phyloP scores from a whole-genome alignment of 2,888 invertebrate genomes.

The Ischnura elegans region DNA sequence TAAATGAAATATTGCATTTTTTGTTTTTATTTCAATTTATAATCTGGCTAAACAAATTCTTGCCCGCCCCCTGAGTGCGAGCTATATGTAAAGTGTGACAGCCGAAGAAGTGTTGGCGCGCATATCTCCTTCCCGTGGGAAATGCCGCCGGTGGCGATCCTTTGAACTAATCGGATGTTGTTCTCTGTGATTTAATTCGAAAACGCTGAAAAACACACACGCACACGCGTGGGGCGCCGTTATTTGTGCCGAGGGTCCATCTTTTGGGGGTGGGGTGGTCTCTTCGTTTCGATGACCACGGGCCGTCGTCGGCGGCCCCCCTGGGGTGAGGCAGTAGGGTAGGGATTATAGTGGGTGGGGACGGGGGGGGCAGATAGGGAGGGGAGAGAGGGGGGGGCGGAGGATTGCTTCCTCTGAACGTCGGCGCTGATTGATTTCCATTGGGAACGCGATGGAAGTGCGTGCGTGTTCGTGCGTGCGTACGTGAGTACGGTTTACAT shows the following conservation, averaged over 20 bases:
- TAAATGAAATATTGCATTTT: too few relatives aligned
- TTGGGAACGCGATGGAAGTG: conserved; percentile 1
- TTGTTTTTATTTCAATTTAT: too few relatives aligned
- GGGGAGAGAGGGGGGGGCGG: not conserved
- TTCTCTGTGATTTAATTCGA: conserved; percentile 5
- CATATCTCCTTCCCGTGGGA: conserved; percentile 11
- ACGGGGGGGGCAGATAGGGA: not conserved
- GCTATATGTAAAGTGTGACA: too few relatives aligned
- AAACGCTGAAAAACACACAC: conserved; percentile 10
- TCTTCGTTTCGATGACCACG: too few relatives aligned
- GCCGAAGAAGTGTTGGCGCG: too few relatives aligned
- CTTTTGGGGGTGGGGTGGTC: too few relatives aligned
- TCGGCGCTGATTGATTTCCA: not conserved
- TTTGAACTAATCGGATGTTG: conserved; percentile 16
- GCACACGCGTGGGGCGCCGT: not conserved
- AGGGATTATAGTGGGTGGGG: not conserved
- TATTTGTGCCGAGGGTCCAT: too few relatives aligned
- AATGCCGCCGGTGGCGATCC: not conserved
- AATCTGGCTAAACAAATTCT: too few relatives aligned
- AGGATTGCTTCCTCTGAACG: not conserved
- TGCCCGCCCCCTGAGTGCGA: too few relatives aligned
- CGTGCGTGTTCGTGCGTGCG: conserved; percentile 68
- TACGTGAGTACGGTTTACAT: conserved; percentile 72
- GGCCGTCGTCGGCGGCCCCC: not conserved
- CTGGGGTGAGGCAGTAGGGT: not conserved